A percentile compares a stretch with the other conserved stretches of the same genome.
Evolutionary conservation across 2,888 invertebrate species (phyloP).

Genomic region (Apotomis turbidana): DNA sequence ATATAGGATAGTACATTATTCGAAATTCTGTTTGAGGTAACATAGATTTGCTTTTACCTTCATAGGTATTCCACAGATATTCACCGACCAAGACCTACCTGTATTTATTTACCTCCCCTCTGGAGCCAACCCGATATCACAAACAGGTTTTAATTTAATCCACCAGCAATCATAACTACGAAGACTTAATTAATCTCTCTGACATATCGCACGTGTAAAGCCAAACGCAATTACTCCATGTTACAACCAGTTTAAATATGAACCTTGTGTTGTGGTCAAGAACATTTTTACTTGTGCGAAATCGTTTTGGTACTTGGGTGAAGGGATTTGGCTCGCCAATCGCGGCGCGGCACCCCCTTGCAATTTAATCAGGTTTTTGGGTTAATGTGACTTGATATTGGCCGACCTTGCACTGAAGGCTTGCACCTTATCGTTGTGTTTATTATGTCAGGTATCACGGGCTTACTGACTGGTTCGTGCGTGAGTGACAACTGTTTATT

Average conservation of each 20-base stretch:
- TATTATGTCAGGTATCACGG: constrained; percentile 40
- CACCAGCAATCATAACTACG: constrained; percentile 56
- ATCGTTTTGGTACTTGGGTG: neutral
- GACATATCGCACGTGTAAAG: constrained; percentile 50
- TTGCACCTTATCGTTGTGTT: constrained; percentile 52
- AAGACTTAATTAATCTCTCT: constrained; percentile 60
- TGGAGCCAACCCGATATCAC: constrained; percentile 59
- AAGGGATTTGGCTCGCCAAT: neutral
- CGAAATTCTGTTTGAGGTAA: no score
- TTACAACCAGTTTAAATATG: neutral
- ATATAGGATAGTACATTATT: no score
- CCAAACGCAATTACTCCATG: neutral
- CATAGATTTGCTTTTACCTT: no score
- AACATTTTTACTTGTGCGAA: neutral
- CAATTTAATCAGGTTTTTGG: constrained; percentile 54
- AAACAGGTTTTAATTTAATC: constrained; percentile 63
- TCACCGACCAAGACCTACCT: neutral
- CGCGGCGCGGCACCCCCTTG: constrained; percentile 36
- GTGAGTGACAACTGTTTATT: neutral
- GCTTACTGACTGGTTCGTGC: neutral
- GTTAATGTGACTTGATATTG: constrained; percentile 57
- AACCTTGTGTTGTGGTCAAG: neutral
- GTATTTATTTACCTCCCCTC: constrained; percentile 46
- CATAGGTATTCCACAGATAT: no score
- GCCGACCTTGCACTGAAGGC: constrained; percentile 57